Evolutionary conservation across 2,797 vertebrate genomes (phyloP).

Genomic region (Percopsis omiscomaycus): DNA sequence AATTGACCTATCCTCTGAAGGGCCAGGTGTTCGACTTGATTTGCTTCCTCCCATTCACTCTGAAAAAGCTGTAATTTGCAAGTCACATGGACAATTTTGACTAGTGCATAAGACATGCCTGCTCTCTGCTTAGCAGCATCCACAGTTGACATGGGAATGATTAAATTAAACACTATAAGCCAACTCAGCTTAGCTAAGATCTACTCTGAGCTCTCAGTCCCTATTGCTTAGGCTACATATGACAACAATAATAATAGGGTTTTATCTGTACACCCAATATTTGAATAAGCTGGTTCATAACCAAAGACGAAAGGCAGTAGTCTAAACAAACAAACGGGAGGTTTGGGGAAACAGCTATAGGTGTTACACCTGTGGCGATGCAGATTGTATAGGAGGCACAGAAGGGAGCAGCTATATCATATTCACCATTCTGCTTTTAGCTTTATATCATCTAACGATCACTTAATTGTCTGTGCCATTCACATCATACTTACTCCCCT

Average conservation of each 20-base stretch:
- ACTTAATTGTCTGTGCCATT: constrained; percentile 11
- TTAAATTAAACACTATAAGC: neutral
- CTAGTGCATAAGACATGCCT: constrained; percentile 7
- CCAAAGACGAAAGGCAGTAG: neutral
- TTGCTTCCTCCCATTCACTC: constrained; percentile 24
- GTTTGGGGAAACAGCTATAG: constrained; percentile 34
- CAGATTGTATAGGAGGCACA: constrained; percentile 19
- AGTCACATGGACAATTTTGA: neutral
- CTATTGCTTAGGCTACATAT: neutral
- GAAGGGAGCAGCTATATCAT: constrained; percentile 2
- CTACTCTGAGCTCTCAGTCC: neutral
- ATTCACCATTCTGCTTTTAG: neutral
- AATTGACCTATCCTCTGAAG: constrained; percentile 21
- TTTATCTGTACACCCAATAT: neutral
- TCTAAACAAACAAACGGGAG: neutral
- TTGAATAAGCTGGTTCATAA: constrained; percentile 19
- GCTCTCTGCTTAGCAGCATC: constrained; percentile 5
- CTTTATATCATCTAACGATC: constrained; percentile 5
- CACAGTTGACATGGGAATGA: constrained; percentile 3
- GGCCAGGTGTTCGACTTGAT: constrained; percentile 25
- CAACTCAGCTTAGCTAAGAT: neutral
- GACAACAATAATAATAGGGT: constrained; percentile 1
- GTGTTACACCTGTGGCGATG: constrained; percentile 26
- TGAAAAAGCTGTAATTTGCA: constrained; percentile 20
- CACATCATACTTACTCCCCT: neutral